Conservation (phyloP, 1,140 invertebrate species). For the Fopius arisanus region DNA sequence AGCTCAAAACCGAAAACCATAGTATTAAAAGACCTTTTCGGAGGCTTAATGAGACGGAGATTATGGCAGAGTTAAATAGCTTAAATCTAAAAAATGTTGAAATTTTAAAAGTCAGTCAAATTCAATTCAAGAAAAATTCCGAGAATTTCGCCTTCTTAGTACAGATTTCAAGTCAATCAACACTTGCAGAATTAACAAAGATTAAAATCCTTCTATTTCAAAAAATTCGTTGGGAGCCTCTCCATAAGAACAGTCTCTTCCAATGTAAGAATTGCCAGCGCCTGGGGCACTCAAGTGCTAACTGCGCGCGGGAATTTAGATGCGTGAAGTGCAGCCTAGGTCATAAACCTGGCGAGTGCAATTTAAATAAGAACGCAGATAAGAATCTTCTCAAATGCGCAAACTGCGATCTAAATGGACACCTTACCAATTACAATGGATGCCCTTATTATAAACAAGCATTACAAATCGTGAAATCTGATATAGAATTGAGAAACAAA, state of each 20-base stretch:
- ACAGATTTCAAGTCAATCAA: not conserved
- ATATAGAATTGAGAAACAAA: too few species aligned
- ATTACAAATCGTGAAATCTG: too few species aligned
- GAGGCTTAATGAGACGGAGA: not conserved
- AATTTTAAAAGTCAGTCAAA: not conserved
- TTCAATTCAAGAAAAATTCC: too few species aligned
- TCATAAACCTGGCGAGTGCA: slow-evolving; percentile 23
- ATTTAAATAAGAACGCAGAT: not conserved
- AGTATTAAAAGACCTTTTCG: not conserved
- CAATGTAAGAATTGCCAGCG: slow-evolving; percentile 36
- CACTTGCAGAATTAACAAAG: not conserved
- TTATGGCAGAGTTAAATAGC: too few species aligned
- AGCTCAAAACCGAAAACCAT: too few species aligned
- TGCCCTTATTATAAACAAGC: slow-evolving; percentile 33
- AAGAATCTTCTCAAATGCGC: slow-evolving; percentile 23
- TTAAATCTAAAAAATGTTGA: not conserved
- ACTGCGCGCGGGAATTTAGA: slow-evolving; percentile 10
- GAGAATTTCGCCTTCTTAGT: not conserved
- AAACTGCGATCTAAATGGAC: slow-evolving; percentile 41
- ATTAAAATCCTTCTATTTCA: slow-evolving; percentile 10
- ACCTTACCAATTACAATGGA: slow-evolving; percentile 38
- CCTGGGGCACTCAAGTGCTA: slow-evolving; percentile 22
- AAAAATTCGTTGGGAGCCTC: slow-evolving; percentile 26
- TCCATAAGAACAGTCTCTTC: slow-evolving; percentile 18
- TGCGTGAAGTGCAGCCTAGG: slow-evolving; percentile 31